Conservation (phyloP, 2,113 vertebrate genomes). For the Gobius niger region DNA sequence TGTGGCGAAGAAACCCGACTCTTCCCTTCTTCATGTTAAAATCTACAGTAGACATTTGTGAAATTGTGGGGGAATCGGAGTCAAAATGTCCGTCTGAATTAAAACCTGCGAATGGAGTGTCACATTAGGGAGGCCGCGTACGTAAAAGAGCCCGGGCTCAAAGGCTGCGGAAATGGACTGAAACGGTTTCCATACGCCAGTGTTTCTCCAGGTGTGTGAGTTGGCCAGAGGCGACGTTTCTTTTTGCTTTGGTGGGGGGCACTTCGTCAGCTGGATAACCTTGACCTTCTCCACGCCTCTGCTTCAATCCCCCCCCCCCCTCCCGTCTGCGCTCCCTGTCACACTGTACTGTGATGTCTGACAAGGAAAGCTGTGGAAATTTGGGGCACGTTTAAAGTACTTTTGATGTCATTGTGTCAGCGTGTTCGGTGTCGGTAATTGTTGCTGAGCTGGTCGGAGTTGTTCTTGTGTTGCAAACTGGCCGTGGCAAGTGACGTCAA, state of each 20-base stretch:
- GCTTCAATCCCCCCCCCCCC: no score
- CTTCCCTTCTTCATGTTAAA: background rate
- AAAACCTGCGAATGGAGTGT: conserved; percentile 20
- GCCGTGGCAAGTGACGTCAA: background rate
- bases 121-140: conserved; percentile 36
- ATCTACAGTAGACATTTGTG: background rate
- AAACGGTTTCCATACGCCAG: conserved; percentile 68
- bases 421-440: background rate
- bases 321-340: background rate
- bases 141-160: conserved; percentile 28
- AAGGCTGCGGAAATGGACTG: conserved; percentile 46
- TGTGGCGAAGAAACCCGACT: background rate
- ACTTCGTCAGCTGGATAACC: conserved; percentile 35
- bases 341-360: background rate
- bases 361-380: background rate
- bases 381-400: background rate
- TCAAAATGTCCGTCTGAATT: conserved; percentile 17
- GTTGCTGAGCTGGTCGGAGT: background rate
- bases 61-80: conserved; percentile 1
- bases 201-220: conserved; percentile 75
- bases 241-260: conserved; percentile 25
- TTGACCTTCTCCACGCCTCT: conserved; percentile 31
- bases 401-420: background rate
- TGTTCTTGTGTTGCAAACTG: background rate
- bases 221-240: conserved; percentile 36